A percentile compares a stretch with the other conserved stretches of the same genome.
phyloP scores from a whole-genome alignment of 2,113 vertebrate genomes.

The Motacilla tschutschensis region DNA sequence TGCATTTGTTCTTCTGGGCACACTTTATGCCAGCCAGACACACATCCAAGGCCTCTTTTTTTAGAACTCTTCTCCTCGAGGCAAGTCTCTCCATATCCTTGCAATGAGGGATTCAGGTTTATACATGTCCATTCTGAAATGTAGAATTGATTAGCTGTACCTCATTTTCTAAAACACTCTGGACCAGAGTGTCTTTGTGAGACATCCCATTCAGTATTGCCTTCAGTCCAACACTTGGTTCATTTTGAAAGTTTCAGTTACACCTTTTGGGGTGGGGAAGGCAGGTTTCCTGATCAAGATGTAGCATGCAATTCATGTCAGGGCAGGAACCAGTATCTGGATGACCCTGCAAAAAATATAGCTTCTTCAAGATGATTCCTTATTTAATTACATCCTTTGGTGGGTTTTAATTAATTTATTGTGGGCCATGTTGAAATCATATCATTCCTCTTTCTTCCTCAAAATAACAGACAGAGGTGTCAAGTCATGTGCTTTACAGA shows the following conservation, averaged over 20 bases:
- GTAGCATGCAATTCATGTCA: not conserved
- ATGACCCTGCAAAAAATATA: not conserved
- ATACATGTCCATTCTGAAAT: not conserved
- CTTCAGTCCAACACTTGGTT: not conserved
- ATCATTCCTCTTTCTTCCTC: not conserved
- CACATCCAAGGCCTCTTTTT: not conserved
- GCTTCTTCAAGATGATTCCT: not conserved
- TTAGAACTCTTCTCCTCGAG: accelerated
- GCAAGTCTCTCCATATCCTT: not conserved
- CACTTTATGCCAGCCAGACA: not conserved
- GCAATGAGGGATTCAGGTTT: not conserved
- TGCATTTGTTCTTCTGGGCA: not conserved
- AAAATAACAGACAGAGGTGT: not conserved
- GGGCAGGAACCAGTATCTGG: not conserved
- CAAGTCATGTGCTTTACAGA: slow-evolving; percentile 44
- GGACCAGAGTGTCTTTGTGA: not conserved
- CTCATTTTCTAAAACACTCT: not conserved
- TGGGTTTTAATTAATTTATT: not conserved
- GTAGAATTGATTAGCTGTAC: not conserved
- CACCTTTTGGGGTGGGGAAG: not conserved
- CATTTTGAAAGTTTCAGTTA: not conserved
- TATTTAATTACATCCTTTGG: not conserved
- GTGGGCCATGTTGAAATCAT: not conserved
- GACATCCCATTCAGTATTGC: not conserved
- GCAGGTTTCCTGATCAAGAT: not conserved